Conservation (phyloP, 2,113 vertebrate genomes). For the Salvelinus namaycush region DNA sequence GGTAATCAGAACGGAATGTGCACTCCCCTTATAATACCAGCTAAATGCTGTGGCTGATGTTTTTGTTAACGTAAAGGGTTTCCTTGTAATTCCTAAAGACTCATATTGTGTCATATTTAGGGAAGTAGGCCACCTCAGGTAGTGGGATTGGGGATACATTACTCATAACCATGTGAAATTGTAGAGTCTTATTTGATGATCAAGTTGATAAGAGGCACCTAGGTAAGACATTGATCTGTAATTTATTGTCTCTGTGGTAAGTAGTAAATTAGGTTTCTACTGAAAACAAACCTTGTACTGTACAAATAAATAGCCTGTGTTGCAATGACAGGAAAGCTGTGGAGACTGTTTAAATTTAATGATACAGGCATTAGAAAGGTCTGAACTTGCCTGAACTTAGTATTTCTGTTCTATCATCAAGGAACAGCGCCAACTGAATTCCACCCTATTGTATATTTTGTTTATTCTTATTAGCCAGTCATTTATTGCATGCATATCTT, state of each 20-base stretch:
- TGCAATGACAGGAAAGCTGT: too few species aligned
- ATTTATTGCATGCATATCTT: neutral
- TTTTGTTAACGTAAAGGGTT: neutral
- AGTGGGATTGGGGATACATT: neutral
- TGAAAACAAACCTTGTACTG: too few species aligned
- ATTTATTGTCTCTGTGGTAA: neutral
- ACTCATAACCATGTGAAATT: neutral
- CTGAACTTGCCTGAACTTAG: too few species aligned
- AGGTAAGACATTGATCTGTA: too few species aligned
- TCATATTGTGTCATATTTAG: neutral
- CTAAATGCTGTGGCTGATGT: too few species aligned
- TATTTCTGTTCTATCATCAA: too few species aligned
- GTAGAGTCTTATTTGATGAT: neutral
- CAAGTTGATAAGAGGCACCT: neutral
- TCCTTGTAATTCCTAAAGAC: neutral
- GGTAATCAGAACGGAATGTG: conserved; percentile 9
- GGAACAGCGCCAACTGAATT: too few species aligned
- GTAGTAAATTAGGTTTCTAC: neutral
- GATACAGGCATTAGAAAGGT: too few species aligned
- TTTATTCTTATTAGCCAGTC: neutral
- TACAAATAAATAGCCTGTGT: too few species aligned
- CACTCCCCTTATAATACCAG: conserved; percentile 35
- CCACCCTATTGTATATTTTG: too few species aligned
- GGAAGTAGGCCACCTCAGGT: neutral
- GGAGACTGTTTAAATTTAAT: too few species aligned